Evolutionary conservation across 1,140 invertebrate species (phyloP), one percentile per base, ranked within the genome.

Genomic region (Pseudomyrmex flavicornis): DNA sequence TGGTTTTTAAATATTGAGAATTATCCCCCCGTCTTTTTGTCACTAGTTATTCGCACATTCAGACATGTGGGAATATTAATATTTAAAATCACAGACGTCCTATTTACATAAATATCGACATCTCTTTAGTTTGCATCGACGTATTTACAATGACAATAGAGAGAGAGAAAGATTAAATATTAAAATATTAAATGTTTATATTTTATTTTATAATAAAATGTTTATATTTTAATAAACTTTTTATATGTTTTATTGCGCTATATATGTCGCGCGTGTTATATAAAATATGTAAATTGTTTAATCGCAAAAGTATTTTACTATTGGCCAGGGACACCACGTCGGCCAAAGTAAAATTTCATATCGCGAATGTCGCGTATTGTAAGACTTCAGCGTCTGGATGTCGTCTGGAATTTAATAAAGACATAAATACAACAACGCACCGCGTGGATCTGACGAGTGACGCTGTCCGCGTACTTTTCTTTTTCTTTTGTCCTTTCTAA

Each of bases 381-480:
- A 80, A 80, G 66, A 80, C 59, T 80, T 80, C 46, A 48, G 44
- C 52, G 26, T 56, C 9, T 52, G 17, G 20, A 35, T 4, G 74
- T 69, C 35, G 35, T 54, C 17, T 10, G 68, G 76, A 80, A 80
- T 80, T 80, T 80, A 80, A 80, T 80, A 79, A 77, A 79, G 20
- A 44, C 44, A 70, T 70, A 80, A 80, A 80, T 61, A 80, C 76
- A 80, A 80, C 65, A 80, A 80, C 20, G 35, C 3, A 44, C 44
- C 76, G 15, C 52, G 5, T 69, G 54, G 66, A 2, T n/a, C 13
- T 15, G 35, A 20, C 10, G 52, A n/a, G 15, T 20, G 66, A 72
- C 17, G 17, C 8, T 56, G 48, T 48, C 15, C 52, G 65, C 48
- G 13, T 62, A 35, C 35, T 35, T 35, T 35, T 69, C n/a, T 26